These are phyloP conservation scores for Brachionus angularis DNA, from an alignment of 1,140 invertebrate species.

Conservation along the genomic window DNA sequence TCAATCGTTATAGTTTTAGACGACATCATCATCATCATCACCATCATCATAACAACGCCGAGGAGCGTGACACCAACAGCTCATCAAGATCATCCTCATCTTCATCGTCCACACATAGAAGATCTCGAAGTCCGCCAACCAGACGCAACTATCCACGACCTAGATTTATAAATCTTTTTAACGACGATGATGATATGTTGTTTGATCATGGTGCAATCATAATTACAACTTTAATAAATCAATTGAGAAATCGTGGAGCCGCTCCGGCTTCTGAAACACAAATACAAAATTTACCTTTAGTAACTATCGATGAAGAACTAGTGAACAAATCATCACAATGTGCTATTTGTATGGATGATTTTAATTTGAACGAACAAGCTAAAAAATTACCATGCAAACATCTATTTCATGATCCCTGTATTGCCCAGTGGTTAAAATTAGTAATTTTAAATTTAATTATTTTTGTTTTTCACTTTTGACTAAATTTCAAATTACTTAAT, in stretches of 20 bases:
- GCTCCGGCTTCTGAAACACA: constrained; percentile 25
- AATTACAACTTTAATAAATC: constrained; percentile 39
- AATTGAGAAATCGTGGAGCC: constrained; percentile 32
- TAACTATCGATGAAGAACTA: constrained; percentile 7
- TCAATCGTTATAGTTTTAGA: not conserved
- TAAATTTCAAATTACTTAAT: not conserved
- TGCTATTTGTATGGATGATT: constrained; percentile 94
- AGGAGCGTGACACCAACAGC: not conserved
- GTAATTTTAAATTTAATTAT: constrained; percentile 58
- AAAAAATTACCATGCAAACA: constrained; percentile 82
- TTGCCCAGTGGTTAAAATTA: constrained; percentile 87
- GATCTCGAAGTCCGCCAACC: constrained; percentile 12
- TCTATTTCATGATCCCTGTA: constrained; percentile 84
- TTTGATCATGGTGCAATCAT: constrained; percentile 22
- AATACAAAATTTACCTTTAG: constrained; percentile 24
- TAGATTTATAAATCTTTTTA: constrained; percentile 17
- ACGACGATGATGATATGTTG: constrained; percentile 33
- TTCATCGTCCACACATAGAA: not conserved
- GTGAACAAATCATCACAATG: constrained; percentile 66
- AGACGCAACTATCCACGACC: not conserved
- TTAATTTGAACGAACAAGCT: constrained; percentile 74
- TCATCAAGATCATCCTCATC: not conserved
- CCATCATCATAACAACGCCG: not conserved
- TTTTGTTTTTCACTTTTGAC: not conserved
- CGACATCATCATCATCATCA: not conserved